These are phyloP conservation scores for Artibeus jamaicensis DNA, from an alignment of 2,797 vertebrate species.

Conservation along the genomic window DNA sequence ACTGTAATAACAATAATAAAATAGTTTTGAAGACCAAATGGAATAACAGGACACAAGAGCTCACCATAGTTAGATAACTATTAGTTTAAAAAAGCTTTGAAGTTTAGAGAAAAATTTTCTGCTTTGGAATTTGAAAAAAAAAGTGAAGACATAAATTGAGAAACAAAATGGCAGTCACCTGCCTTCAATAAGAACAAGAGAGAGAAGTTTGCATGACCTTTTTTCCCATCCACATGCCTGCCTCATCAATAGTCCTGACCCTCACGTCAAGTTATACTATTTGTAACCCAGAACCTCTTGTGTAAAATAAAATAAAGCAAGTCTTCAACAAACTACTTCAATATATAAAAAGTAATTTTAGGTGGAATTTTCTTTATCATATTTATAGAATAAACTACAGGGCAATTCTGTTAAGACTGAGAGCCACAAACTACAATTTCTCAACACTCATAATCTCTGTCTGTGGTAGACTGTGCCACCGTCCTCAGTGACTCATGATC, in stretches of 20 bases:
- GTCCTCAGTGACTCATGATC: background rate
- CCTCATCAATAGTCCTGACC: background rate
- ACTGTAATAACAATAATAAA: background rate
- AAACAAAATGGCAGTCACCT: conserved; percentile 11
- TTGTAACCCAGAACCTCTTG: background rate
- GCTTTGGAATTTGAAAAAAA: conserved; percentile 13
- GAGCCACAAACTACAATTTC: conserved; percentile 20
- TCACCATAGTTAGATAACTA: background rate
- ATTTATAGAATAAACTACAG: conserved; percentile 56
- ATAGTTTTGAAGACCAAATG: background rate
- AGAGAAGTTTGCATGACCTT: background rate
- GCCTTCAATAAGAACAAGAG: background rate
- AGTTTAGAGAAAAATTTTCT: background rate
- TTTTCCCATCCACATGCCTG: background rate
- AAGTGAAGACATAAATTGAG: background rate
- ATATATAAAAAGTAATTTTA: conserved; percentile 9
- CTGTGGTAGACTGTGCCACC: background rate
- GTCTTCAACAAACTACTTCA: conserved; percentile 18
- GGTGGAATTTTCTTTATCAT: conserved; percentile 3
- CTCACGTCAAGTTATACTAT: background rate
- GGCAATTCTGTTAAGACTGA: background rate
- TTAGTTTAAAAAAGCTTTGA: background rate
- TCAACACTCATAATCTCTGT: background rate
- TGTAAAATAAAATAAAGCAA: background rate
- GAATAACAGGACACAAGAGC: background rate